Base-by-base conservation (phyloP, 2,888 invertebrate species). In the Ichneumoninae sp. region DNA sequence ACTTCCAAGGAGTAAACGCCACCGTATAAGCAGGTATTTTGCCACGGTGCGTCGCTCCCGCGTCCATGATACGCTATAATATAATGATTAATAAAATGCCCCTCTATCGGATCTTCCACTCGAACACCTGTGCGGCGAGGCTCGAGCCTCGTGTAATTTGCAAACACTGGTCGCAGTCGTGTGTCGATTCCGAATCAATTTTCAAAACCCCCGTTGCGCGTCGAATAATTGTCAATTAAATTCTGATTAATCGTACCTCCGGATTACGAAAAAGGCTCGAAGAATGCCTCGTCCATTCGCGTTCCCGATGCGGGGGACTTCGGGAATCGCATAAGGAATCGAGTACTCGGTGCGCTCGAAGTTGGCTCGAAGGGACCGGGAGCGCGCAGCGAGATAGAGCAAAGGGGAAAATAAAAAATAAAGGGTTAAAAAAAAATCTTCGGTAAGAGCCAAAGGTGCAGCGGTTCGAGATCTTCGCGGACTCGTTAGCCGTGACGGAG, bases 401-500 rank as follows among this genome's bases (percentile, higher is more conserved):
- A 72, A 66, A 68, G 71, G 65, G 65, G 76, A 36, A 13, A 16
- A 54, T 19, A 19, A 62, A 40, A 50, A 54, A 52, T 22, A 26
- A 44, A 70, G 44, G 44, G 44, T 47, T 47, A 44, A 40, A 69
- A 70, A 50, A 60, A 40, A 66, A 76, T 66, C 33, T 47, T 30
- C 75, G 44, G 66, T 26, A 65, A 69, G 71, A 36, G 54, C 33
- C 62, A 62, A 52, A 52, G 19, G 30, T 19, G 19, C 19, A 82
- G 71, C 70, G 76, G 75, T 62, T 82, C 66, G 71, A 71, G 76
- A 65, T 52, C 70, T 22, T 26, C 62, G 50, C 70, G 60, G 60
- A 70, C 81, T 82, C 76, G 81, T 76, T 82, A 76, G 70, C 81
- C 81, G 76, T 82, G 81, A 82, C 81, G 81, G 44, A 76, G 81